These are phyloP conservation scores for Oostethus manadensis DNA, from an alignment of 2,113 vertebrate species.

Conservation along the genomic window DNA sequence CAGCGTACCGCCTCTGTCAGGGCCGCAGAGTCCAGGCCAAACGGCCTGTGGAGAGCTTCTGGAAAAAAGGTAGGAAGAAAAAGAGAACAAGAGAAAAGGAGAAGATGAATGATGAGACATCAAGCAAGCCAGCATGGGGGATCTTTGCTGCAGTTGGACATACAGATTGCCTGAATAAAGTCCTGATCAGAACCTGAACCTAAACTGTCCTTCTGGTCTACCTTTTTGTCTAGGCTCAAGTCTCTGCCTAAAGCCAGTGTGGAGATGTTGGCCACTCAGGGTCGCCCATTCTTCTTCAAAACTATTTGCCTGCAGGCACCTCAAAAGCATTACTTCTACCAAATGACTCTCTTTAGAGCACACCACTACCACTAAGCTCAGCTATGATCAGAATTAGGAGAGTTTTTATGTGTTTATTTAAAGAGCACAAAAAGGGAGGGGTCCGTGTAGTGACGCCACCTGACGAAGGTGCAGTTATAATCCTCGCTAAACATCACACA, in stretches of 20 bases:
- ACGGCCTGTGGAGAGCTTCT: conserved; percentile 94
- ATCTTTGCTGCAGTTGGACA: background rate
- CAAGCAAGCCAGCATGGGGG: background rate
- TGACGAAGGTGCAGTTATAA: conserved; percentile 16
- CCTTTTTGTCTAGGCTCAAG: conserved; percentile 47
- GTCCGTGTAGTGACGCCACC: conserved; percentile 15
- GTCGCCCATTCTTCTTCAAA: conserved; percentile 75
- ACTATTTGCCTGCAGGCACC: conserved; percentile 75
- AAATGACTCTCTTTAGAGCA: conserved; percentile 11
- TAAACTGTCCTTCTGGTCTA: conserved; percentile 31
- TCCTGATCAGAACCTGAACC: background rate
- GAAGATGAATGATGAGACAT: background rate
- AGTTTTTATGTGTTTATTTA: conserved; percentile 20
- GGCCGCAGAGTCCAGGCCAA: conserved; percentile 83
- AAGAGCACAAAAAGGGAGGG: conserved; percentile 41
- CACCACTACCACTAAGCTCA: conserved; percentile 5
- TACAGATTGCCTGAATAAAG: background rate
- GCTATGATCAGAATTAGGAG: conserved; percentile 33
- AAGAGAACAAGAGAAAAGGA: conserved; percentile 7
- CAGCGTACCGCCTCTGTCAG: conserved; percentile 95
- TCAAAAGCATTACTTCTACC: conserved; percentile 73
- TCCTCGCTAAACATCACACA: conserved; percentile 19
- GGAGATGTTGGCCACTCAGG: conserved; percentile 59
- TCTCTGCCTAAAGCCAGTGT: conserved; percentile 42
- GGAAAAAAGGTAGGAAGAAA: conserved; percentile 25